These are phyloP conservation scores for Cyphomyrus discorhynchus DNA, from an alignment of 2,113 vertebrate species.

Conservation along the genomic window DNA sequence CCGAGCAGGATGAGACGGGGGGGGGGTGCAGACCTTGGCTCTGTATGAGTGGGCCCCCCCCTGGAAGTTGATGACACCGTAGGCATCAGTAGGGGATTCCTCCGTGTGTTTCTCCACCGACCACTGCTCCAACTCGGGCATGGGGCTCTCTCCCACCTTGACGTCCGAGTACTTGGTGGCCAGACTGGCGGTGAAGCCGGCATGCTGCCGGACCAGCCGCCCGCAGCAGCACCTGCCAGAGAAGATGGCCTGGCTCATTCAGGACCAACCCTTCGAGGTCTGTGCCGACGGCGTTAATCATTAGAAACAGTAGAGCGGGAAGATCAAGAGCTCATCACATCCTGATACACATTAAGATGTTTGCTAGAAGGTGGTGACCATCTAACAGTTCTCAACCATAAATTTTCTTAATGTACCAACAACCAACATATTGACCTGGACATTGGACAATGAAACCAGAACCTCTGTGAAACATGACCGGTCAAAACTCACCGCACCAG, in stretches of 20 bases:
- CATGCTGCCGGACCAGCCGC: constrained; percentile 91
- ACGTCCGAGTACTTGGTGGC: constrained; percentile 92
- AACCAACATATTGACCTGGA: neutral
- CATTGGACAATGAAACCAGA: neutral
- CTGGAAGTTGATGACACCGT: constrained; percentile 97
- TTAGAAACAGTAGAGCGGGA: neutral
- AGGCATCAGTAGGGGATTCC: constrained; percentile 88
- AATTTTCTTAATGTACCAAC: neutral
- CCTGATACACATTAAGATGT: constrained; percentile 35
- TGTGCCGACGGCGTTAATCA: neutral
- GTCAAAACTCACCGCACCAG: constrained; percentile 79
- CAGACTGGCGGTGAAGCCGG: constrained; percentile 90
- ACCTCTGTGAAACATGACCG: neutral
- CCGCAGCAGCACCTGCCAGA: constrained; percentile 85
- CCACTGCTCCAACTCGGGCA: constrained; percentile 80
- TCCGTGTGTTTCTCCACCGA: constrained; percentile 94
- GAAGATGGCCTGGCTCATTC: neutral
- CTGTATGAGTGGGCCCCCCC: constrained; percentile 97
- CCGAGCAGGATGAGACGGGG: neutral
- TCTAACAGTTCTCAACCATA: neutral
- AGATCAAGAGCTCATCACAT: constrained; percentile 1
- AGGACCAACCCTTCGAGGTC: neutral
- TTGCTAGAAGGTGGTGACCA: constrained; percentile 31
- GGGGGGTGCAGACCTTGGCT: constrained; percentile 73
- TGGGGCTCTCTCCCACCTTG: constrained; percentile 80